Evolutionary conservation across 2,113 vertebrate species (phyloP).

Genomic region (Pygoscelis antarcticus): DNA sequence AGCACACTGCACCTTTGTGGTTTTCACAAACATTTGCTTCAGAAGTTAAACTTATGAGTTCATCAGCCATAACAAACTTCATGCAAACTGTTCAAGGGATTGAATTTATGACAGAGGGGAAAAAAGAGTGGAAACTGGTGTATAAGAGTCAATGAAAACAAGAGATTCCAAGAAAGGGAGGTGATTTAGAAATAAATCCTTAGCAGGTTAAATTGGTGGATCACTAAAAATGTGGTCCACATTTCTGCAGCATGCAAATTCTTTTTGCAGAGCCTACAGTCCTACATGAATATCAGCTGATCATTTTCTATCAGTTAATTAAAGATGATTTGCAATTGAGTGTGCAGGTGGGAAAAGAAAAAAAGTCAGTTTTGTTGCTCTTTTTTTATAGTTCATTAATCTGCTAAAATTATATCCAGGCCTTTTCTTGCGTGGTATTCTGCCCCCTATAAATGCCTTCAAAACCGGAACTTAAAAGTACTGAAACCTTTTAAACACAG

Average conservation of each 20-base stretch:
- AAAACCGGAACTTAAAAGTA: not conserved
- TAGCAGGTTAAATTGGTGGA: not conserved
- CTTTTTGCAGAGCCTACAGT: not conserved
- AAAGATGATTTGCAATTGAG: not conserved
- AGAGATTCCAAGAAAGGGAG: not conserved
- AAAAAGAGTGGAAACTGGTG: not conserved
- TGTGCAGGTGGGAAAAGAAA: not conserved
- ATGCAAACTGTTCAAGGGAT: not conserved
- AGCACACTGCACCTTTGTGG: rapidly evolving
- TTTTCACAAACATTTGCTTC: slow-evolving; percentile 12
- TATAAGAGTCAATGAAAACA: not conserved
- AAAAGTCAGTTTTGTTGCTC: not conserved
- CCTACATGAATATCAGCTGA: not conserved
- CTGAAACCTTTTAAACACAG: not conserved
- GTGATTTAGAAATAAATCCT: not conserved
- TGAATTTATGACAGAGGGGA: not conserved
- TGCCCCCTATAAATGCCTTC: not conserved
- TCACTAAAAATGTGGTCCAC: not conserved
- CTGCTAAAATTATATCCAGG: not conserved
- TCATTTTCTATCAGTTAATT: not conserved
- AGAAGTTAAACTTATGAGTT: not conserved
- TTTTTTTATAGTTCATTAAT: not conserved
- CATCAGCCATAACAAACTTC: not conserved
- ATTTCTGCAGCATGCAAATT: not conserved
- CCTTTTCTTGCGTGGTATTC: not conserved